Conservation (phyloP, 2,888 invertebrate species). For the Xestia ashworthii region DNA sequence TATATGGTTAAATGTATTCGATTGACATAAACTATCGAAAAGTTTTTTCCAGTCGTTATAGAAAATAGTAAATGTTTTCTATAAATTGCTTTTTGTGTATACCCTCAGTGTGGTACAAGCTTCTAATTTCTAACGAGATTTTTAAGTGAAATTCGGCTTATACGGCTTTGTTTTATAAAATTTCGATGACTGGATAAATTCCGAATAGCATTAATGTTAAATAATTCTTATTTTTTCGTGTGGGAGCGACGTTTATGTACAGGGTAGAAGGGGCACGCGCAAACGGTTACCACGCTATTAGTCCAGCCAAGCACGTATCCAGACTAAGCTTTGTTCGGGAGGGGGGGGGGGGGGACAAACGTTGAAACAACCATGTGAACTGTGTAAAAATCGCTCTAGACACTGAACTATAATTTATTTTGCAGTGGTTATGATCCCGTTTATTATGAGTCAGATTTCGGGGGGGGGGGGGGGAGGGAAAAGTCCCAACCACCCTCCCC, state of each 20-base stretch:
- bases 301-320: no score
- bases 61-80: neutral
- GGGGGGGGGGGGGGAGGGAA: no score
- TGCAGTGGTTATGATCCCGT: no score
- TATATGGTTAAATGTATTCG: neutral
- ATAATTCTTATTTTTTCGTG: neutral
- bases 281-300: no score
- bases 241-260: neutral
- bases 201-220: neutral
- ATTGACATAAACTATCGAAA: neutral
- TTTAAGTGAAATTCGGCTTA: neutral
- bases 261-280: no score
- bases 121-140: neutral
- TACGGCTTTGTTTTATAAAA: neutral
- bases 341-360: no score
- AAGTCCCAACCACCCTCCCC: no score
- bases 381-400: no score
- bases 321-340: no score
- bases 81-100: neutral
- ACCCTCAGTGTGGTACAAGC: neutral
- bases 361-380: no score
- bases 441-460: no score
- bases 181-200: neutral
- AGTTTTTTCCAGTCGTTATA: neutral
- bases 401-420: no score